Percentiles rank a stretch among this genome's conserved stretches.
phyloP scores from a whole-genome alignment of 1,140 invertebrate species.

The Euwallacea similis region DNA sequence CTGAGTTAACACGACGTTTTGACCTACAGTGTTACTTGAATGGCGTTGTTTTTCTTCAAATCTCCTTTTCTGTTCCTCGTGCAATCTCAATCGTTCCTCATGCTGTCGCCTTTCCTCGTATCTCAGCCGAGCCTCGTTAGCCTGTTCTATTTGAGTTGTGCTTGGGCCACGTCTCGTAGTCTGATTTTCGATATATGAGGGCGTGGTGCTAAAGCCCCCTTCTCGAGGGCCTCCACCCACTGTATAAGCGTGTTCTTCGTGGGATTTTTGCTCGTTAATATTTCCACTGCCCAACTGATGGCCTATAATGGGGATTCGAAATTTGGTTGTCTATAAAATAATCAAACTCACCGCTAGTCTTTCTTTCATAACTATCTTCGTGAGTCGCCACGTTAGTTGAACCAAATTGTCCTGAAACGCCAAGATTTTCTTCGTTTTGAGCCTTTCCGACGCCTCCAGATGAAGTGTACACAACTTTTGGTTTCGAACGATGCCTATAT shows the following conservation, averaged over 20 bases:
- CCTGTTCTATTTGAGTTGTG: background rate
- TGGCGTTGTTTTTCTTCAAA: constrained; percentile 23
- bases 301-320: background rate
- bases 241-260: constrained; percentile 22
- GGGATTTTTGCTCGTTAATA: constrained; percentile 8
- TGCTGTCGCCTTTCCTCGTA: constrained; percentile 31
- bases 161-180: background rate
- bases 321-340: background rate
- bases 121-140: constrained; percentile 4
- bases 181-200: background rate
- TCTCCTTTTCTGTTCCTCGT: constrained; percentile 23
- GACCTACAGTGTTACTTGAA: constrained; percentile 9
- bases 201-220: constrained; percentile 7
- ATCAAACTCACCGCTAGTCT: constrained; percentile 12
- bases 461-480: constrained; percentile 29
- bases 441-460: constrained; percentile 9
- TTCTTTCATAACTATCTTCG: constrained; percentile 1
- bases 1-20: constrained; percentile 5
- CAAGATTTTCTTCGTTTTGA: constrained; percentile 6
- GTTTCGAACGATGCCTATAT: constrained; percentile 8
- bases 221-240: constrained; percentile 24
- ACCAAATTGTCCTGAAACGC: constrained; percentile 13
- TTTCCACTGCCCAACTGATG: constrained; percentile 9
- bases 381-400: background rate
- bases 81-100: constrained; percentile 16